Evolutionary conservation across 2,888 invertebrate genomes (phyloP).

Genomic region (Poecilobothrus nobilitatus): DNA sequence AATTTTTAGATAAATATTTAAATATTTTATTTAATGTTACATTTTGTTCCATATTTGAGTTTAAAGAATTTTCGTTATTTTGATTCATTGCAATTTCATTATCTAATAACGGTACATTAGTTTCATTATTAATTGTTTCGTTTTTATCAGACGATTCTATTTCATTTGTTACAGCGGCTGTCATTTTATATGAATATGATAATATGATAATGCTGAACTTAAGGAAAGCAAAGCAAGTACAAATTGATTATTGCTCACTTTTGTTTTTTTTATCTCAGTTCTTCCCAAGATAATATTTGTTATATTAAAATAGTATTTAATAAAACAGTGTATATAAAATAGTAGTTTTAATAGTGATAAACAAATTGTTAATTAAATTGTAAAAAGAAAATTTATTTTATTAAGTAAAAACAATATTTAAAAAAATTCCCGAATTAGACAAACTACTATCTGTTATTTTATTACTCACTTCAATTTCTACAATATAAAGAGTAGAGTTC

Average conservation of each 20-base stretch:
- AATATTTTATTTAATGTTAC: conserved; percentile 26
- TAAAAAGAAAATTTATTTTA: no score
- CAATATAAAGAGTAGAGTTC: neutral
- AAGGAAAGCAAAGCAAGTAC: no score
- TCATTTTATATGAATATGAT: conserved; percentile 15
- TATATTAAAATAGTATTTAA: no score
- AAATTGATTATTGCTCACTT: no score
- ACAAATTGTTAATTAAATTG: no score
- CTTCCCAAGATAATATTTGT: no score
- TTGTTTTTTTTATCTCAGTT: no score
- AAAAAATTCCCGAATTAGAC: neutral
- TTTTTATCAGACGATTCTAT: conserved; percentile 10
- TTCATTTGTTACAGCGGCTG: conserved; percentile 18
- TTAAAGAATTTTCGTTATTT: neutral
- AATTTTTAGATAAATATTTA: conserved; percentile 32
- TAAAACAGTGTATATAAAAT: no score
- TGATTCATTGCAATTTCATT: conserved; percentile 12
- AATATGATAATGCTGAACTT: no score
- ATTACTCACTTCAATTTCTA: neutral
- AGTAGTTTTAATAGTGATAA: no score
- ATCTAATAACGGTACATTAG: conserved; percentile 17
- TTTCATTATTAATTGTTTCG: conserved; percentile 27
- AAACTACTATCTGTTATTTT: neutral
- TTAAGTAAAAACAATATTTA: no score
- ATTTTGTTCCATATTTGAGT: neutral